Base-by-base conservation (phyloP, 1,140 invertebrate species). In the Sitodiplosis mosellana region DNA sequence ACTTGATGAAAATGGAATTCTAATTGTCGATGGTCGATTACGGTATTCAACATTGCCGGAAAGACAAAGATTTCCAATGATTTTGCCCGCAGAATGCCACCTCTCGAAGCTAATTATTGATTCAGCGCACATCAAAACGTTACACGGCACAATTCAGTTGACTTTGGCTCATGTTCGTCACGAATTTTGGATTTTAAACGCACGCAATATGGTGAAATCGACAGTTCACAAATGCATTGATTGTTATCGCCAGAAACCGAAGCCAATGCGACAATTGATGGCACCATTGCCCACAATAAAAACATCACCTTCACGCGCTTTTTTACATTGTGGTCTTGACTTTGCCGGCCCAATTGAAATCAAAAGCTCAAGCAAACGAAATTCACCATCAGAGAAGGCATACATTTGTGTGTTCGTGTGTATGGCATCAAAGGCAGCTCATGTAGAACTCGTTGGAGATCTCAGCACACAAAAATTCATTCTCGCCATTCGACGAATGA, bases 381-480 rank as follows among this genome's bases (percentile, higher is more conserved):
- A 14, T 14, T 14, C 7, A 7, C 48, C 47, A 19, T 27, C 34
- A 10, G 50, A 33, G 12, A 61, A 61, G 48, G 51, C 38, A 5
- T 64, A 58, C 21, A 36, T 59, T 12, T 40, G 38, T 17, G 7
- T 62, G 10, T 62, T 61, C 42, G 52, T 55, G 8, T 65, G 57
- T 46, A 47, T 54, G 10, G 19, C 52, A 0, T 55, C 53, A 15
- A 51, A 51, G 42, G 60, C 59, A 12, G 48, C 57, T 7, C 60
- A 64, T 41, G 41, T 64, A 15, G 59, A 64, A 52, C 19, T 58
- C 2, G 55, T 61, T 2, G 42, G 21, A 5, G 51, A 56, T 49
- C 17, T 61, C 14, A 49, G 56, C 7, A 54, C 58, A 2, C 53
- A 57, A 46, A 49, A 48, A 5, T 59, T 63, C 38, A n/a, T 64